phyloP scores from a whole-genome alignment of 2,113 vertebrate species.

The Argyrosomus japonicus region DNA sequence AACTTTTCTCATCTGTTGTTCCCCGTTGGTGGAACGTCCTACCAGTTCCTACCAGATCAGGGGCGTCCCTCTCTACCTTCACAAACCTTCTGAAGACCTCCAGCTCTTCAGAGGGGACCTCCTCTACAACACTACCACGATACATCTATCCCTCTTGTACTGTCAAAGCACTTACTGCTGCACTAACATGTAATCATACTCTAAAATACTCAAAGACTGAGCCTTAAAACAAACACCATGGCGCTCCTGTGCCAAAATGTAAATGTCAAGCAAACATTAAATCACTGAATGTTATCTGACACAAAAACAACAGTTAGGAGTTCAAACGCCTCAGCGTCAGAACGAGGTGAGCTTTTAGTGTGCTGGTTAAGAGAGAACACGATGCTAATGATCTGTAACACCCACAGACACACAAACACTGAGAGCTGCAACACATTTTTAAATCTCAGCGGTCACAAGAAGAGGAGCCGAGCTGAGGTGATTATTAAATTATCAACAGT shows the following conservation, averaged over 20 bases:
- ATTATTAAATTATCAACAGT: too few relatives aligned
- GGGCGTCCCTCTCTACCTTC: too few relatives aligned
- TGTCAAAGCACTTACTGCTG: not conserved
- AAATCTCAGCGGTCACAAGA: not conserved
- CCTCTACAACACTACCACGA: too few relatives aligned
- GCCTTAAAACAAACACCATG: not conserved
- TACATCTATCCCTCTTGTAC: too few relatives aligned
- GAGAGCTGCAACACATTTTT: not conserved
- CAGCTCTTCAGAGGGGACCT: too few relatives aligned
- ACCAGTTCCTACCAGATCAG: too few relatives aligned
- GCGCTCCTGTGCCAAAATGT: not conserved
- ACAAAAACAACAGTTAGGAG: not conserved
- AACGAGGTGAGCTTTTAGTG: not conserved
- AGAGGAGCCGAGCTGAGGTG: not conserved
- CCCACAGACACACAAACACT: not conserved
- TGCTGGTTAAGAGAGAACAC: not conserved
- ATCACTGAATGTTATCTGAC: not conserved
- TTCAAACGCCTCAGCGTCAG: not conserved
- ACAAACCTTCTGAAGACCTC: too few relatives aligned
- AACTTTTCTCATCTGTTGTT: too few relatives aligned
- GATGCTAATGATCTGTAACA: not conserved
- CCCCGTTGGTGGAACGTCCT: too few relatives aligned
- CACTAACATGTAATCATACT: not conserved
- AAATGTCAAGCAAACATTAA: conserved; percentile 8
- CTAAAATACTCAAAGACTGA: not conserved